These are phyloP conservation scores for Ormyrus labotus DNA, from an alignment of 2,888 invertebrate species.

Conservation along the genomic window DNA sequence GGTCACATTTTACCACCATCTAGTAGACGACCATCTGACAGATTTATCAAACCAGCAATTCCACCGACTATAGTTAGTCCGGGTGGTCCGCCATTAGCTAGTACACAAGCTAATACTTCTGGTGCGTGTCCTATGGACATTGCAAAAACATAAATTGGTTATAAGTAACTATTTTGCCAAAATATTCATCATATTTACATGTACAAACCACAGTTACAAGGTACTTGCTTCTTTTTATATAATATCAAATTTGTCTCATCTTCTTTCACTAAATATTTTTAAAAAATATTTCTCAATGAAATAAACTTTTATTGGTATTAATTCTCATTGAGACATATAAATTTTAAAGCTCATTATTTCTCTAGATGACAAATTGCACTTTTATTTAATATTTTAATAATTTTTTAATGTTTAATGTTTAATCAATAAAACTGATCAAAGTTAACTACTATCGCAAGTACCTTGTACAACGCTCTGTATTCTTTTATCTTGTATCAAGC, in stretches of 20 bases:
- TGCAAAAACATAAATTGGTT: conserved; percentile 72
- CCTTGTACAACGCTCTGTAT: conserved; percentile 42
- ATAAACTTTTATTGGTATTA: conserved; percentile 2
- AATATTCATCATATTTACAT: conserved; percentile 62
- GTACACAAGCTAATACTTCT: conserved; percentile 64
- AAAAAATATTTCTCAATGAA: neutral
- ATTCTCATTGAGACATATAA: neutral
- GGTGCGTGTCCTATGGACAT: conserved; percentile 75
- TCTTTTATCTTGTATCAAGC: conserved; percentile 43
- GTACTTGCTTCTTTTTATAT: conserved; percentile 51
- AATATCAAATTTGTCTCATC: conserved; percentile 22
- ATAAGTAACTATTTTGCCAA: conserved; percentile 57
- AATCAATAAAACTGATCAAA: conserved; percentile 1
- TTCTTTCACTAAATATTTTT: neutral
- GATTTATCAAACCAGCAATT: conserved; percentile 91
- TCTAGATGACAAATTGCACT: too few species aligned
- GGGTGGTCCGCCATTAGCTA: conserved; percentile 73
- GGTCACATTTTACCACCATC: conserved; percentile 71
- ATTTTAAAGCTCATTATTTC: neutral
- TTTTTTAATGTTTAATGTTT: too few species aligned
- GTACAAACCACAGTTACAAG: conserved; percentile 53
- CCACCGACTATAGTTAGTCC: conserved; percentile 80
- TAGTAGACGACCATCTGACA: conserved; percentile 84
- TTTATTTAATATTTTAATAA: too few species aligned
- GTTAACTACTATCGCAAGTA: conserved; percentile 41